phyloP scores from a whole-genome alignment of 2,888 invertebrate genomes.

The Lepidocyrtinus sp. region DNA sequence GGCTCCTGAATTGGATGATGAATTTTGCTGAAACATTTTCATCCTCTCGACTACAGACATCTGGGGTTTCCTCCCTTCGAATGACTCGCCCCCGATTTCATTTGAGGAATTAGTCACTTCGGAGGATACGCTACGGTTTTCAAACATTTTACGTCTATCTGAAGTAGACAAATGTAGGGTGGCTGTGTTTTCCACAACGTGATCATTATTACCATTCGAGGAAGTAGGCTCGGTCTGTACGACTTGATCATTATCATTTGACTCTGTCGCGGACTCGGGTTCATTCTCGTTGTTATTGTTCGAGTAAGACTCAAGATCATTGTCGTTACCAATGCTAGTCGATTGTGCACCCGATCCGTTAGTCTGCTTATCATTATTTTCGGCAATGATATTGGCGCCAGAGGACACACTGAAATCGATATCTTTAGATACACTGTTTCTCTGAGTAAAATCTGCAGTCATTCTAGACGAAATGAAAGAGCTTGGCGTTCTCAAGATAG shows the following conservation, averaged over 20 bases:
- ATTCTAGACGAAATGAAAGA: slow-evolving; percentile 67
- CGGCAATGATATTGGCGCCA: too few relatives aligned
- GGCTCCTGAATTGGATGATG: background rate
- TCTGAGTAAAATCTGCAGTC: slow-evolving; percentile 61
- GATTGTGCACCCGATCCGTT: background rate
- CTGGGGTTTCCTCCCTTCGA: slow-evolving; percentile 50
- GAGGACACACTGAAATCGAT: slow-evolving; percentile 30
- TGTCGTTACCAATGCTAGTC: slow-evolving; percentile 24
- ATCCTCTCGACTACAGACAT: slow-evolving; percentile 67
- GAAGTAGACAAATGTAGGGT: slow-evolving; percentile 76
- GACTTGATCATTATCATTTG: slow-evolving; percentile 34
- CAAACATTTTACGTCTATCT: slow-evolving; percentile 84
- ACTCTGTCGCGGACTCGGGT: background rate
- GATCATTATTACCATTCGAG: slow-evolving; percentile 48
- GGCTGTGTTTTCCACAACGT: slow-evolving; percentile 36
- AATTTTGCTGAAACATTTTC: slow-evolving; percentile 68
- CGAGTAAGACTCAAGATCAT: slow-evolving; percentile 38
- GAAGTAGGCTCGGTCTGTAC: slow-evolving; percentile 24
- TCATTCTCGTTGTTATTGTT: slow-evolving; percentile 51
- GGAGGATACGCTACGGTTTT: slow-evolving; percentile 76
- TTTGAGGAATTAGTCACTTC: slow-evolving; percentile 15
- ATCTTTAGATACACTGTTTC: slow-evolving; percentile 62
- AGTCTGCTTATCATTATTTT: too few relatives aligned
- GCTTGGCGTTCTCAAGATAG: slow-evolving; percentile 67
- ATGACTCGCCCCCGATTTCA: slow-evolving; percentile 19